Evolutionary conservation across 2,888 invertebrate species (phyloP).

Genomic region (Monopis laevigella): DNA sequence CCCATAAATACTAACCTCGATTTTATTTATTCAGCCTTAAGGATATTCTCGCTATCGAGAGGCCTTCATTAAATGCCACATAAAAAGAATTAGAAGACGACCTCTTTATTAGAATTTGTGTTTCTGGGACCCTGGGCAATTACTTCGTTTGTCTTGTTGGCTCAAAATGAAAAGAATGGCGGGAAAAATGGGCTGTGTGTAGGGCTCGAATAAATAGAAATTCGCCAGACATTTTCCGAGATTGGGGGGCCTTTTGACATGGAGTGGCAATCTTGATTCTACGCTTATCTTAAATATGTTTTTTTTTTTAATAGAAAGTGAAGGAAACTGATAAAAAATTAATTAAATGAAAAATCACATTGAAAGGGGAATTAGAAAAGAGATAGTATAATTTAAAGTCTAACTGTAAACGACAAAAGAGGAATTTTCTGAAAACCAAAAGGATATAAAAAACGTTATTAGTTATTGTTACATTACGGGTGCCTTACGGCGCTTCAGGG

Average conservation of each 20-base stretch:
- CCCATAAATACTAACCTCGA: slow-evolving; percentile 5
- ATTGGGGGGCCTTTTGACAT: too few species aligned
- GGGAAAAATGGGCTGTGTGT: not conserved
- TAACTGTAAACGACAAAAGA: too few species aligned
- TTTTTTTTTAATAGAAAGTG: too few species aligned
- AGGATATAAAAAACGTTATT: too few species aligned
- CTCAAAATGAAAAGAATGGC: not conserved
- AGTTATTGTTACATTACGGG: too few species aligned
- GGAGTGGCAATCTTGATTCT: not conserved
- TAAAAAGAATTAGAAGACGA: slow-evolving; percentile 13
- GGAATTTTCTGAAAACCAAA: too few species aligned
- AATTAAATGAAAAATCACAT: too few species aligned
- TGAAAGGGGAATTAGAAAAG: too few species aligned
- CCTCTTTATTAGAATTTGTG: slow-evolving; percentile 14
- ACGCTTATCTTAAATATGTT: not conserved
- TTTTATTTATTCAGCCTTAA: slow-evolving; percentile 8
- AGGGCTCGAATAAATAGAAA: not conserved
- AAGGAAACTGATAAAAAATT: too few species aligned
- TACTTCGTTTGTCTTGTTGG: slow-evolving; percentile 7
- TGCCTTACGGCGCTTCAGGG: too few species aligned
- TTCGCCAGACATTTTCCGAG: too few species aligned
- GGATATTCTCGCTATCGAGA: slow-evolving; percentile 9
- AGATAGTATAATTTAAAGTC: too few species aligned
- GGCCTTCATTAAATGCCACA: slow-evolving; percentile 12
- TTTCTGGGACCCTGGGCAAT: slow-evolving; percentile 2